These are phyloP conservation scores for Meiosimyza platycephala DNA, from an alignment of 2,888 invertebrate genomes.

Conservation along the genomic window DNA sequence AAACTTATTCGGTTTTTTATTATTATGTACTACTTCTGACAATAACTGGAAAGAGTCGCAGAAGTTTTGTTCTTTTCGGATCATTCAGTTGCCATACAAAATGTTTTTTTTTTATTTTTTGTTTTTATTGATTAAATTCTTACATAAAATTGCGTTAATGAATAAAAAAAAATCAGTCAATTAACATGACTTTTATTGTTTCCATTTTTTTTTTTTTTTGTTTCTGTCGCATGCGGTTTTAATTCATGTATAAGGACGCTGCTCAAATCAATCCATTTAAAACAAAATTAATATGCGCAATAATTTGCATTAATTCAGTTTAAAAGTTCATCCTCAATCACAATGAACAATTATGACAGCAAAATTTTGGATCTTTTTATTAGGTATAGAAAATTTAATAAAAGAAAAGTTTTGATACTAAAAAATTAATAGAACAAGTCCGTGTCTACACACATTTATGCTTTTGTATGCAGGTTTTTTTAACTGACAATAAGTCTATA, in stretches of 20 bases:
- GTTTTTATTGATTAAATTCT: neutral
- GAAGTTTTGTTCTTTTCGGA: neutral
- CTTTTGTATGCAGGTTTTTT: too few species aligned
- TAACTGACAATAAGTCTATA: too few species aligned
- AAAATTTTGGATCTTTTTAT: too few species aligned
- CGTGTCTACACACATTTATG: too few species aligned
- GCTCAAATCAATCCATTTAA: neutral
- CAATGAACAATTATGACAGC: too few species aligned
- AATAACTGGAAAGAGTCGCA: too few species aligned
- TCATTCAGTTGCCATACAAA: constrained; percentile 11
- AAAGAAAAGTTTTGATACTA: too few species aligned
- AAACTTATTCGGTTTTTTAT: neutral
- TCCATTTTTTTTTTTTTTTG: neutral
- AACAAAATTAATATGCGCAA: neutral
- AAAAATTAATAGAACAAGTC: too few species aligned
- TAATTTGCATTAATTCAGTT: neutral
- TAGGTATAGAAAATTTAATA: too few species aligned
- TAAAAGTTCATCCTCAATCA: neutral
- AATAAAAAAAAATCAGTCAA: constrained; percentile 1
- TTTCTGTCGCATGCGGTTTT: neutral
- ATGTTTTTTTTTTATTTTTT: neutral
- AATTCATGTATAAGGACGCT: neutral
- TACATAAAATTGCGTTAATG: neutral
- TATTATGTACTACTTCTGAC: too few species aligned
- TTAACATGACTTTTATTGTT: constrained; percentile 14